phyloP scores from a whole-genome alignment of 2,797 vertebrate genomes.

The Gymnocypris eckloni region DNA sequence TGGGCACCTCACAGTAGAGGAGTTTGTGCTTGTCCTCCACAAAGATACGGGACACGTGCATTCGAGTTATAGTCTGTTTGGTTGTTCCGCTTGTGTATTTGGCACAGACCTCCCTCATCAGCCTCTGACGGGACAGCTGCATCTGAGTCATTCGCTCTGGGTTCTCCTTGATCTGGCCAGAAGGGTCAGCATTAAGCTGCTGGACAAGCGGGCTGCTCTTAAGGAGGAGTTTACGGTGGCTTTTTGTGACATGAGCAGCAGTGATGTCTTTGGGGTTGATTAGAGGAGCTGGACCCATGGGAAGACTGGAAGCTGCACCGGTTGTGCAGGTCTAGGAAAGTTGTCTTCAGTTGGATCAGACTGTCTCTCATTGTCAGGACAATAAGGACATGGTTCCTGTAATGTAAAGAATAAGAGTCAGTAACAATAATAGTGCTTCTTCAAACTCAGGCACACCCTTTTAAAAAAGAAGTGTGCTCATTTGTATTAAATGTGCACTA shows the following conservation, averaged over 20 bases:
- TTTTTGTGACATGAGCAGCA: conserved; percentile 78
- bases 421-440: neutral
- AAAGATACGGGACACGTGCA: conserved; percentile 88
- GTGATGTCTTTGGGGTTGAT: conserved; percentile 37
- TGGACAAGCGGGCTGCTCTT: conserved; percentile 81
- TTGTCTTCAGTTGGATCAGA: conserved; percentile 33
- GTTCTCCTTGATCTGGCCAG: conserved; percentile 56
- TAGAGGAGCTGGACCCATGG: neutral
- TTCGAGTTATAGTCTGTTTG: conserved; percentile 79
- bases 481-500: neutral
- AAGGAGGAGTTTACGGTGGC: conserved; percentile 84
- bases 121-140: conserved; percentile 80
- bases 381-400: conserved; percentile 48
- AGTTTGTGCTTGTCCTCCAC: conserved; percentile 93
- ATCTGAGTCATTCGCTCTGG: conserved; percentile 75
- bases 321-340: conserved; percentile 9
- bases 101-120: conserved; percentile 88
- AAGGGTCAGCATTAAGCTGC: conserved; percentile 29
- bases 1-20: conserved; percentile 97
- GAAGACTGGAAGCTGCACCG: conserved; percentile 37
- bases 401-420: conserved; percentile 6
- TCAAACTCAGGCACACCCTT: neutral
- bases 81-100: conserved; percentile 87
- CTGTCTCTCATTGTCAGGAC: conserved; percentile 33
- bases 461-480: neutral